Percentiles rank a stretch among this genome's conserved stretches.
These are phyloP conservation scores for Polydrusus tereticollis DNA, from an alignment of 2,888 invertebrate species.

Conservation along the genomic window DNA sequence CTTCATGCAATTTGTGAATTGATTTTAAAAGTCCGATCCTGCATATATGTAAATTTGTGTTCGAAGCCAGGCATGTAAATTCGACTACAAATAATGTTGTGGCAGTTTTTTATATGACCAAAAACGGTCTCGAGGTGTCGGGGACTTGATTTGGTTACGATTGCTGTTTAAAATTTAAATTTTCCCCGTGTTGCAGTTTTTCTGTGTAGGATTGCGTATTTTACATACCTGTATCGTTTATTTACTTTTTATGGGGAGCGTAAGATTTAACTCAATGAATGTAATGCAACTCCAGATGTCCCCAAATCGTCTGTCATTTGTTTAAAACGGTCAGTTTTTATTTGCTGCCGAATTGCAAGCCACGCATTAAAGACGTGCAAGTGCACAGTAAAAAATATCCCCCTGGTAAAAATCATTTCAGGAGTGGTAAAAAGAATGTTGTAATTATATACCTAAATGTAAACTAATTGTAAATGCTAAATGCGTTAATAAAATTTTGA, in stretches of 20 bases:
- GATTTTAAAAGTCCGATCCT: constrained; percentile 15
- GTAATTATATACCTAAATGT: no score
- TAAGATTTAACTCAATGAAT: neutral
- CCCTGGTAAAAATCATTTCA: no score
- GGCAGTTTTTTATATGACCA: constrained; percentile 36
- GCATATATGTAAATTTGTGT: constrained; percentile 30
- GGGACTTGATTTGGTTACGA: constrained; percentile 33
- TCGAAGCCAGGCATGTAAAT: constrained; percentile 32
- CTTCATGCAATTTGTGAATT: neutral
- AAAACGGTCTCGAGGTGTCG: constrained; percentile 20
- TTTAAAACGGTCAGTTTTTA: no score
- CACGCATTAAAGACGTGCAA: no score
- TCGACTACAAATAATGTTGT: constrained; percentile 41
- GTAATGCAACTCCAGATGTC: neutral
- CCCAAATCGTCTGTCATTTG: no score
- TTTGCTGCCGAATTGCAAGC: no score
- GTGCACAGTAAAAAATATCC: no score
- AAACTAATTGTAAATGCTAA: no score
- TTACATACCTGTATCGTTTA: neutral
- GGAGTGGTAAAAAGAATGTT: no score
- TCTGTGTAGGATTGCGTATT: constrained; percentile 14
- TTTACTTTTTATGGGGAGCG: neutral
- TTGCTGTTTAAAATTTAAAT: constrained; percentile 36
- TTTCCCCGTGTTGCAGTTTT: constrained; percentile 7
- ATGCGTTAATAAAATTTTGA: no score